A percentile compares a stretch with the other conserved stretches of the same genome.
These are phyloP conservation scores for Magallana gigas DNA, from an alignment of 1,140 invertebrate species.

Conservation along the genomic window DNA sequence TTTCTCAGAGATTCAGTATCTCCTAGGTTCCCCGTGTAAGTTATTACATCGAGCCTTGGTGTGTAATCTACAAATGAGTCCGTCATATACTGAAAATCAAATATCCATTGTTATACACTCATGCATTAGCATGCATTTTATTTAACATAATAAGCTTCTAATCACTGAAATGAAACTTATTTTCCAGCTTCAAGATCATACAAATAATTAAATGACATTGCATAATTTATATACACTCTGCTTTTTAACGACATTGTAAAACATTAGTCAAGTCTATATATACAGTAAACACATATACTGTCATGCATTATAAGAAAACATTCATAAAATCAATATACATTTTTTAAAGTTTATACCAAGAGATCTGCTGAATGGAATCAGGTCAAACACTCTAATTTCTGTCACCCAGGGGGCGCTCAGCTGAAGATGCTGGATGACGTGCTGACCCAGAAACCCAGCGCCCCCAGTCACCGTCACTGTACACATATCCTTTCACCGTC, in stretches of 20 bases:
- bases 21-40: conserved; percentile 47
- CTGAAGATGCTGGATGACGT: conserved; percentile 82
- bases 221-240: background rate
- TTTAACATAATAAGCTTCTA: too few species aligned
- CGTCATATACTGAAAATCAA: too few species aligned
- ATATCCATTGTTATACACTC: too few species aligned
- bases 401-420: conserved; percentile 79
- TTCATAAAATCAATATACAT: background rate
- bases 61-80: conserved; percentile 47
- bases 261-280: too few species aligned
- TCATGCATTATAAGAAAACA: too few species aligned
- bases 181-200: too few species aligned
- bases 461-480: conserved; percentile 79
- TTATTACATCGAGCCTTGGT: conserved; percentile 47
- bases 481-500: background rate
- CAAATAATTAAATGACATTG: background rate
- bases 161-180: too few species aligned
- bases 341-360: background rate
- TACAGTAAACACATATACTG: too few species aligned
- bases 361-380: conserved; percentile 79
- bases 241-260: too few species aligned
- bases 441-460: conserved; percentile 84
- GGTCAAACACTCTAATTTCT: conserved; percentile 84
- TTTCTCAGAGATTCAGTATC: conserved; percentile 79
- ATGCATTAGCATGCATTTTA: too few species aligned